Evolutionary conservation across 2,888 invertebrate genomes (phyloP).

Genomic region (Gastracanthus pulcherrimus): DNA sequence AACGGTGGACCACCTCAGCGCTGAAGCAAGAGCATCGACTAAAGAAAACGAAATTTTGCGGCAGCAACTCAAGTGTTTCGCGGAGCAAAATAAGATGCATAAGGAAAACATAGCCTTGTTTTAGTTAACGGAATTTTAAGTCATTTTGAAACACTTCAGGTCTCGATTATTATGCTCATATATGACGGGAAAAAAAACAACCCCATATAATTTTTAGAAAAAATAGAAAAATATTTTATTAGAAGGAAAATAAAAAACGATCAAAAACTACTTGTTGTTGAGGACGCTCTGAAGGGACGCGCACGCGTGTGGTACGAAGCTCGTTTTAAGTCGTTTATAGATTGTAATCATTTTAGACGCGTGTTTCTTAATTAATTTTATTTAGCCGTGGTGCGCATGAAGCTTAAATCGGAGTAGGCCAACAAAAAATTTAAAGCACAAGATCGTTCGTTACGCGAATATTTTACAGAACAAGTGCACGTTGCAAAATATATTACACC

Average conservation of each 20-base stretch:
- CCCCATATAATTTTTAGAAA: background rate
- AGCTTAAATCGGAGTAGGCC: background rate
- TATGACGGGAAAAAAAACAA: background rate
- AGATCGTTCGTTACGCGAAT: background rate
- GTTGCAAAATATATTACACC: background rate
- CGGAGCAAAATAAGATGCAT: background rate
- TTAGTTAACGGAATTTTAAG: background rate
- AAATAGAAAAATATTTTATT: conserved; percentile 7
- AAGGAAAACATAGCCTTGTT: background rate
- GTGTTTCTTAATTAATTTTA: conserved; percentile 14
- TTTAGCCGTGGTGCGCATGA: conserved; percentile 17
- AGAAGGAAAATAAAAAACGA: background rate
- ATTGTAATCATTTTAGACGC: background rate
- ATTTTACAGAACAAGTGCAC: conserved; percentile 8
- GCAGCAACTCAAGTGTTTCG: background rate
- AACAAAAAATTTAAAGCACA: background rate
- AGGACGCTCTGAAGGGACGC: conserved; percentile 6
- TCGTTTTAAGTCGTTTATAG: background rate
- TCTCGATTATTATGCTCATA: background rate
- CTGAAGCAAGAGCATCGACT: background rate
- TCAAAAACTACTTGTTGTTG: conserved; percentile 1
- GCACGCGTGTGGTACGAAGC: background rate
- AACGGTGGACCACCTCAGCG: background rate
- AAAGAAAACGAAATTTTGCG: background rate
- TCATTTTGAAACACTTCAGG: background rate